These are phyloP conservation scores for Cryptomyrus ogoouensis DNA, from an alignment of 2,113 vertebrate genomes.

Conservation along the genomic window DNA sequence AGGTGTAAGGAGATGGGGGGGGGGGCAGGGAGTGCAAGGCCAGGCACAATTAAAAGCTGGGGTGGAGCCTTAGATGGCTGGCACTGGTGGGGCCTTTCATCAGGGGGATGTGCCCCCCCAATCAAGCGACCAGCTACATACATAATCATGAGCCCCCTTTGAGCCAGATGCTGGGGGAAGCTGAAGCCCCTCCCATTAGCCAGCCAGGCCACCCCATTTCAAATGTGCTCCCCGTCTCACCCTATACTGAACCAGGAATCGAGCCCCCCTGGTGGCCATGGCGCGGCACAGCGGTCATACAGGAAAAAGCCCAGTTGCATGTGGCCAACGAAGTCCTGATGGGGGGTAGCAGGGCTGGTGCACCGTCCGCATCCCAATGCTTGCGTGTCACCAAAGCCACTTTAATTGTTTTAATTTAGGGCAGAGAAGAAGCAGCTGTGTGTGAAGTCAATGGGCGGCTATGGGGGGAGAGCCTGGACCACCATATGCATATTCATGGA, in stretches of 20 bases:
- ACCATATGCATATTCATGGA: conserved; percentile 58
- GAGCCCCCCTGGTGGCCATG: background rate
- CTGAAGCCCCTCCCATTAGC: conserved; percentile 3
- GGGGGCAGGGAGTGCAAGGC: background rate
- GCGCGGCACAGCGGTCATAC: background rate
- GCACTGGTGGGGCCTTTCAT: conserved; percentile 37
- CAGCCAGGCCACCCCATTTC: background rate
- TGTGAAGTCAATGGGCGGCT: conserved; percentile 31
- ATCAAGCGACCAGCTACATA: conserved; percentile 44
- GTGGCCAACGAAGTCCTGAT: background rate
- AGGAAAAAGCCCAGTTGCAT: conserved; percentile 2
- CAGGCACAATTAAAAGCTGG: conserved; percentile 27
- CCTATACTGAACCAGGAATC: conserved; percentile 30
- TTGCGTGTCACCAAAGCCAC: conserved; percentile 36
- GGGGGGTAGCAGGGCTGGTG: background rate
- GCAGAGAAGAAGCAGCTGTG: conserved; percentile 29
- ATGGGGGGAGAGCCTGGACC: conserved; percentile 38
- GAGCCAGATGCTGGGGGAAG: conserved; percentile 49
- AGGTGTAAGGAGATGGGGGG: conserved; percentile 17
- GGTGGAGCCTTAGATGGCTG: conserved; percentile 29
- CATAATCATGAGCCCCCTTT: conserved; percentile 48
- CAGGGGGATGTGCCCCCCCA: conserved; percentile 39
- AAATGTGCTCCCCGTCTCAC: conserved; percentile 21
- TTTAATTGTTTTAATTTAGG: conserved; percentile 60
- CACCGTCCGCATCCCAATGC: conserved; percentile 18